Conservation (phyloP, 2,888 invertebrate genomes). For the Troilus luridus region DNA sequence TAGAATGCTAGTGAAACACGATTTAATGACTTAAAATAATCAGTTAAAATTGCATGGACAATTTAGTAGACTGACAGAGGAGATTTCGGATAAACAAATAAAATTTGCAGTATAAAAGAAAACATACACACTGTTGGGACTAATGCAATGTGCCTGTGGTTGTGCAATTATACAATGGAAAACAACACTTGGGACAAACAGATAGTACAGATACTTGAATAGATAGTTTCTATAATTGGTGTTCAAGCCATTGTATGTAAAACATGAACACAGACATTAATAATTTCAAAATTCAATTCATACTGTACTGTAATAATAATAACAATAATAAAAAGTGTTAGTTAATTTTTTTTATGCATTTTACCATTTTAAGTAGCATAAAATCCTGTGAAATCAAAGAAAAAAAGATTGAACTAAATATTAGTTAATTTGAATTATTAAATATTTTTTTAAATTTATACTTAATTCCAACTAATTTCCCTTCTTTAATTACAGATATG, state of each 20-base stretch:
- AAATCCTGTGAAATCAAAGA: too few relatives aligned
- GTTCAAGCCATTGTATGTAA: neutral
- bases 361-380: too few relatives aligned
- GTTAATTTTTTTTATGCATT: too few relatives aligned
- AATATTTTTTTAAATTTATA: neutral
- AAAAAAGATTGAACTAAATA: too few relatives aligned
- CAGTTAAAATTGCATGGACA: neutral
- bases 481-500: neutral
- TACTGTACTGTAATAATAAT: neutral
- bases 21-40: neutral
- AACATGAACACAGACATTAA: neutral
- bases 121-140: neutral
- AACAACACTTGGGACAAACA: neutral
- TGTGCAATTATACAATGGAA: neutral
- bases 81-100: neutral
- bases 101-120: neutral
- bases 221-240: neutral
- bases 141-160: neutral
- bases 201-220: neutral
- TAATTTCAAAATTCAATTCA: neutral
- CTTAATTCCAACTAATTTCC: too few relatives aligned
- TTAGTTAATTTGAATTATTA: too few relatives aligned
- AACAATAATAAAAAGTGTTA: too few relatives aligned
- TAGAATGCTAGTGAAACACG: neutral
- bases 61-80: neutral